Conservation (phyloP, 2,888 invertebrate genomes). For the Drosophila setosimentum region DNA sequence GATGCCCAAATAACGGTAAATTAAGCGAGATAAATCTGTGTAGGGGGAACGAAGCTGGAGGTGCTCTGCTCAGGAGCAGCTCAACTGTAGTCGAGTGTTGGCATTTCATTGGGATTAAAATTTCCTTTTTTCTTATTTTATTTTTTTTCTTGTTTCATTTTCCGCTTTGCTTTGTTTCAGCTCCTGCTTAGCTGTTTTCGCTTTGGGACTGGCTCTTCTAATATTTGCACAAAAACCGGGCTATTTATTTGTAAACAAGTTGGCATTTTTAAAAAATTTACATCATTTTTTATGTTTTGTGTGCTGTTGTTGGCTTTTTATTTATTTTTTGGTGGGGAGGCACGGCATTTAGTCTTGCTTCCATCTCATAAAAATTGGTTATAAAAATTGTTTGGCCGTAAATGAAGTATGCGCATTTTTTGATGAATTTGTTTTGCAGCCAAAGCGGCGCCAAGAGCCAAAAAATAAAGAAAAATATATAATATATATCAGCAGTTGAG, state of each 20-base stretch:
- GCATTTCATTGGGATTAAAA: constrained; percentile 72
- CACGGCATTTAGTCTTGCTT: constrained; percentile 15
- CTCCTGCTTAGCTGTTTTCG: constrained; percentile 19
- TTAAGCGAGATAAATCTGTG: constrained; percentile 79
- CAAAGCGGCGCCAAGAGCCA: constrained; percentile 46
- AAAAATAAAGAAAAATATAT: constrained; percentile 20
- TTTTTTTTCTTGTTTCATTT: constrained; percentile 22
- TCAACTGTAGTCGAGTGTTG: constrained; percentile 56
- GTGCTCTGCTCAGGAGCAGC: constrained; percentile 2
- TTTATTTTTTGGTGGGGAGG: constrained; percentile 3
- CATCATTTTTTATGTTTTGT: constrained; percentile 70
- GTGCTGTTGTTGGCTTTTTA: constrained; percentile 26
- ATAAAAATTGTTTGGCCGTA: constrained; percentile 76
- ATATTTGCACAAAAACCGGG: constrained; percentile 59
- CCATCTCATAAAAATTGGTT: constrained; percentile 71
- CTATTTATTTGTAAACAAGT: constrained; percentile 79
- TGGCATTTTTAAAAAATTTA: constrained; percentile 68
- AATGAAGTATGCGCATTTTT: constrained; percentile 71
- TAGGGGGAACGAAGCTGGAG: constrained; percentile 25
- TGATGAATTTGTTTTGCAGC: constrained; percentile 72
- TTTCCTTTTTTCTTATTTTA: constrained; percentile 53
- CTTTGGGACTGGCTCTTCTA: constrained; percentile 36
- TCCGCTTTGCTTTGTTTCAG: constrained; percentile 13
- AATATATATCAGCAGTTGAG: constrained; percentile 50
- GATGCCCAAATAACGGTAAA: constrained; percentile 81